Conservation (phyloP, 1,140 invertebrate genomes). For the Dolichoris vasculosae region DNA sequence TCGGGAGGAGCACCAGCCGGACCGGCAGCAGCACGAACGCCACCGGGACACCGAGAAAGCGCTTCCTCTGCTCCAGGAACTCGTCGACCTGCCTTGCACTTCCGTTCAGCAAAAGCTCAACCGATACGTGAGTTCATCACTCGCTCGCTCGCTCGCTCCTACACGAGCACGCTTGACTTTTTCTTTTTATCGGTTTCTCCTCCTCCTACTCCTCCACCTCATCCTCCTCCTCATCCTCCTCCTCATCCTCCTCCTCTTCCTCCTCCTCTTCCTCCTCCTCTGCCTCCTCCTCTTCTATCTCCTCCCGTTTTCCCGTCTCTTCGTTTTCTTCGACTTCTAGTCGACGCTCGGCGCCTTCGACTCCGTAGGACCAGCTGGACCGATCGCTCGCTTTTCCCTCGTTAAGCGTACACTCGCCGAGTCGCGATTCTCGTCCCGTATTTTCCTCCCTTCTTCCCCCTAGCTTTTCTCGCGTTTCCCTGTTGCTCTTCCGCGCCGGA, state of each 20-base stretch:
- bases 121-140: slow-evolving; percentile 60
- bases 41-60: slow-evolving; percentile 22
- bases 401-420: background rate
- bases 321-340: background rate
- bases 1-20: background rate
- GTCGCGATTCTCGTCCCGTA: too few relatives aligned
- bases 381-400: background rate
- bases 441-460: background rate
- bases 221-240: background rate
- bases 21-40: background rate
- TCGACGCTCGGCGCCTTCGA: too few relatives aligned
- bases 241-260: background rate
- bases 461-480: background rate
- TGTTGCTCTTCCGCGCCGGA: background rate
- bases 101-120: slow-evolving; percentile 64
- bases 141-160: slow-evolving; percentile 2
- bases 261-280: background rate
- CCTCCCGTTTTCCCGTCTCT: background rate
- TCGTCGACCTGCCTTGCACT: slow-evolving; percentile 62
- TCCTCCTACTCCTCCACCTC: background rate
- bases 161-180: background rate
- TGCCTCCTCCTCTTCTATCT: background rate
- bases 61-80: slow-evolving; percentile 59
- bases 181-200: background rate
- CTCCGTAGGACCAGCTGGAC: background rate